Evolutionary conservation across 2,888 invertebrate species (phyloP), one percentile per base, ranked within the genome.

Genomic region (Pachliopta kotzebuea): DNA sequence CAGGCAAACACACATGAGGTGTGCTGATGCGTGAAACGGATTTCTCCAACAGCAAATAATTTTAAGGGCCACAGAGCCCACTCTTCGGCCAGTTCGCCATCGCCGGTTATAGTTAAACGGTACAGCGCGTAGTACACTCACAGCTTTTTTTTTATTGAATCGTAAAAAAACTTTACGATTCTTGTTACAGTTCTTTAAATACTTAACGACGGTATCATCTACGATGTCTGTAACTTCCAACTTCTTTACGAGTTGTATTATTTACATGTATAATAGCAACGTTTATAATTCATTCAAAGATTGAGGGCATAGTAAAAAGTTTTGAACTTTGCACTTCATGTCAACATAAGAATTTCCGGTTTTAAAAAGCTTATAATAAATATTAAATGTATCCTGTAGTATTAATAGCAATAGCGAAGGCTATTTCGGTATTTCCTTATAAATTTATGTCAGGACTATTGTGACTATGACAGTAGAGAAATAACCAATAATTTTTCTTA

Each of bases 11-110:
- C 14, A 63, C 65, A 64, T 56, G 18, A n/a, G 45, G 49, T 37
- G 37, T 56, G 29, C 58, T 55, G 54, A 49, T 55, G 63, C 63
- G 59, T 63, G 29, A 21, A 63, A 59, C 59, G 23, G 58, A 58
- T 63, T 54, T 63, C 63, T 63, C 63, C 29, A 31, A 55, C 29
- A 49, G 63, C 63, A 59, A 63, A 59, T 63, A 63, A 29, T 64
- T 63, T 60, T 55, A 59, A 60, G 59, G 63, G 56, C 64, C 60
- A 37, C 50, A 29, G 50, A 52, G 26, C 49, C 37, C 60, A 45
- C 42, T 8, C 54, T 9, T 26, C 24, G 54, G 37, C 56, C 31
- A 20, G 26, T 60, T 49, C 37, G 37, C 55, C 50, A 56, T 56
- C 52, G 49, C 42, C 9, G 52, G 56, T 45, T 37, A 42, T 57